phyloP scores from a whole-genome alignment of 2,797 vertebrate genomes.

The Gymnocypris eckloni region DNA sequence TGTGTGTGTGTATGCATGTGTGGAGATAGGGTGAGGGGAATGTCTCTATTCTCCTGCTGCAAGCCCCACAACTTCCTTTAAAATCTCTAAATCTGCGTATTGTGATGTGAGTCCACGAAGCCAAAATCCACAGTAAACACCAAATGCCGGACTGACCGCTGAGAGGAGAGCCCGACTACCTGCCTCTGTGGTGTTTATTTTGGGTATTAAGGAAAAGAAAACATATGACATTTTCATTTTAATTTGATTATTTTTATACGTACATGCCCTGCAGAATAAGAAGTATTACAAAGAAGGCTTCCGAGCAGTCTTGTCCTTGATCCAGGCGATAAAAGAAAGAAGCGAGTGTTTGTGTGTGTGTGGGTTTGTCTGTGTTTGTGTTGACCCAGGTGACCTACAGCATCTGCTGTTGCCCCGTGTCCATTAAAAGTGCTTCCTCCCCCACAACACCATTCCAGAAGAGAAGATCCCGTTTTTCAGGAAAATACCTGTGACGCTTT shows the following conservation, averaged over 20 bases:
- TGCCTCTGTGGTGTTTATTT: conserved; percentile 60
- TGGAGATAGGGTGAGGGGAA: conserved; percentile 66
- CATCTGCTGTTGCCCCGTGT: conserved; percentile 39
- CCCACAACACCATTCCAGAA: conserved; percentile 21
- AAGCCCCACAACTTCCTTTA: conserved; percentile 89
- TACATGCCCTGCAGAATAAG: conserved; percentile 2
- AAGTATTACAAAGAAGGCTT: conserved; percentile 18
- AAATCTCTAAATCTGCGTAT: conserved; percentile 97
- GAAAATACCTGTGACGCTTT: conserved; percentile 10
- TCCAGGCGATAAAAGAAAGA: conserved; percentile 17
- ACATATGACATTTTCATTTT: conserved; percentile 41
- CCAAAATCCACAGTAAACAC: conserved; percentile 92
- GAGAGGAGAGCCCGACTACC: conserved; percentile 73
- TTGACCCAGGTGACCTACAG: conserved; percentile 36
- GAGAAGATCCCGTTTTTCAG: not conserved
- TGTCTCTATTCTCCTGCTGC: conserved; percentile 82
- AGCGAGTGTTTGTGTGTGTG: conserved; percentile 13
- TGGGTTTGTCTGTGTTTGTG: conserved; percentile 37
- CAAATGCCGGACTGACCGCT: conserved; percentile 80
- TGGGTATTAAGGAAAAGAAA: conserved; percentile 52
- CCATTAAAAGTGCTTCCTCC: conserved; percentile 24
- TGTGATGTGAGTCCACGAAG: conserved; percentile 92
- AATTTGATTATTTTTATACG: conserved; percentile 11
- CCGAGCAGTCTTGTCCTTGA: conserved; percentile 3
- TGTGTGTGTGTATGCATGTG: conserved; percentile 18